Conservation (phyloP, 1,140 invertebrate species). For the Triops cancriformis region DNA sequence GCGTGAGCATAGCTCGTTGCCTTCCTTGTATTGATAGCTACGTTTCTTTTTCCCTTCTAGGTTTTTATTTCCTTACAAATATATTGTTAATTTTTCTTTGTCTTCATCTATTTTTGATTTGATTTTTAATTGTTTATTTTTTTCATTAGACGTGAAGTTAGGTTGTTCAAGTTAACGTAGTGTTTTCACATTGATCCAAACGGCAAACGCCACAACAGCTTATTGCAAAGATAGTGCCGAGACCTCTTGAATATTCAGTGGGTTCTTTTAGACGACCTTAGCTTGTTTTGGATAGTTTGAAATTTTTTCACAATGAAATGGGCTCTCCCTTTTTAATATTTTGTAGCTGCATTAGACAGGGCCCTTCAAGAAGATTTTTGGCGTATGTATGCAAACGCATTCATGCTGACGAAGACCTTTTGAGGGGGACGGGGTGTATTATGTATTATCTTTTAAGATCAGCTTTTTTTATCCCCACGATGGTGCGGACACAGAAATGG, state of each 20-base stretch:
- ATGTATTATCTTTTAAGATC: not conserved
- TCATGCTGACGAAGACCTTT: not conserved
- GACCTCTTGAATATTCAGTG: not conserved
- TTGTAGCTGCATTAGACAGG: not conserved
- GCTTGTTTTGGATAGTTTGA: not conserved
- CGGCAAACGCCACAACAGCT: not conserved
- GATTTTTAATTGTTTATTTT: too few species aligned
- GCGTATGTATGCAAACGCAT: not conserved
- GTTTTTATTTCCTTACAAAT: too few species aligned
- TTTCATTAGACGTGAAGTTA: not conserved
- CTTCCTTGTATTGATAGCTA: too few species aligned
- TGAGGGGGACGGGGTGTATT: not conserved
- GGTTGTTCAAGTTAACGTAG: not conserved
- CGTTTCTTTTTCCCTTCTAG: too few species aligned
- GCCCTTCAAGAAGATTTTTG: not conserved
- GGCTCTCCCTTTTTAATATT: not conserved
- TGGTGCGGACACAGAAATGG: not conserved
- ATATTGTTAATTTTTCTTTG: too few species aligned
- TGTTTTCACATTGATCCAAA: not conserved
- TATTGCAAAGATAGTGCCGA: not conserved
- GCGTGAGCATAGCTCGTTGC: too few species aligned
- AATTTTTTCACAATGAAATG: not conserved
- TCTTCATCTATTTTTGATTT: too few species aligned
- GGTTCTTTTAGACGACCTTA: not conserved
- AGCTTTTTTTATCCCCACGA: not conserved